Conservation (phyloP, 2,888 invertebrate species). For the Phrixothrix hirtus region DNA sequence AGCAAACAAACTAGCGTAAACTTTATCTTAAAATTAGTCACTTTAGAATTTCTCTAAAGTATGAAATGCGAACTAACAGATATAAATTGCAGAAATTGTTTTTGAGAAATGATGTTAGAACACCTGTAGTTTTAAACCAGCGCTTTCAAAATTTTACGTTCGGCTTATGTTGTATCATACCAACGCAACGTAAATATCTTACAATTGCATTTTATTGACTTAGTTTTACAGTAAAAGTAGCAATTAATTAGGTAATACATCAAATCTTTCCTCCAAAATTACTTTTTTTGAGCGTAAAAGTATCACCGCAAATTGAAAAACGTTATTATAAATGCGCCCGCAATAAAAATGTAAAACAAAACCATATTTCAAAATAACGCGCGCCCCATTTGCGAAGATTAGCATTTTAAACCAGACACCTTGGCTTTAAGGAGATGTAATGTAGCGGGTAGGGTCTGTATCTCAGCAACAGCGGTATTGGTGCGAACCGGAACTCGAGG, state of each 20-base stretch:
- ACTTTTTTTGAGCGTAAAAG: constrained; percentile 27
- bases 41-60: no score
- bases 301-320: constrained; percentile 53
- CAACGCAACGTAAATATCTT: no score
- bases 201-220: no score
- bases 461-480: constrained; percentile 38
- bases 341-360: constrained; percentile 60
- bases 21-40: constrained; percentile 12
- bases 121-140: constrained; percentile 14
- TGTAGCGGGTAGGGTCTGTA: constrained; percentile 45
- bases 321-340: constrained; percentile 57
- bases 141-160: no score
- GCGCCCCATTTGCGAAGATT: constrained; percentile 58
- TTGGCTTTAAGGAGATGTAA: constrained; percentile 56
- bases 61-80: no score
- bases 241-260: constrained; percentile 21
- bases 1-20: constrained; percentile 14
- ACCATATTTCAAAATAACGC: constrained; percentile 59
- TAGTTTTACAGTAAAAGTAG: no score
- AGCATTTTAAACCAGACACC: constrained; percentile 59
- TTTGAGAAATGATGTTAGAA: constrained; percentile 11
- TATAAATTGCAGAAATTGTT: constrained; percentile 32
- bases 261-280: constrained; percentile 25
- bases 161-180: constrained; percentile 24
- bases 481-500: constrained; percentile 44